A percentile compares a stretch with the other conserved stretches of the same genome.
phyloP scores from a whole-genome alignment of 2,888 invertebrate species.

The Gonocerus acuteangulatus region DNA sequence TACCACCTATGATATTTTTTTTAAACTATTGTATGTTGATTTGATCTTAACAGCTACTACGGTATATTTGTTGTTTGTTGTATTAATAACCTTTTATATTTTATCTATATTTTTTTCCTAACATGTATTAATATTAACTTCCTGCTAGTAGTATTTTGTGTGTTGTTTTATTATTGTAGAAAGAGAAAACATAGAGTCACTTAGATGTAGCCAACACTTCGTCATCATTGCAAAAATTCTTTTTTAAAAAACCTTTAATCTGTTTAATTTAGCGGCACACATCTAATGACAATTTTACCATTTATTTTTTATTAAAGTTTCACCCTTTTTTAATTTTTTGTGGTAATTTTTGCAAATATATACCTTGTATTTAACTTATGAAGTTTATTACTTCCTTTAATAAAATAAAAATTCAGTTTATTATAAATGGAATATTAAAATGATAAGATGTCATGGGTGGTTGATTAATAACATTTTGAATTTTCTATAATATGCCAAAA shows the following conservation, averaged over 20 bases:
- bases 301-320: not conserved
- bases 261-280: conserved; percentile 29
- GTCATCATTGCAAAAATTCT: no score
- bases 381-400: no score
- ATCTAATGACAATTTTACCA: conserved; percentile 22
- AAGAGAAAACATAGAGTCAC: conserved; percentile 20
- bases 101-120: no score
- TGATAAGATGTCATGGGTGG: conserved; percentile 18
- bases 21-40: not conserved
- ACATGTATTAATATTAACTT: no score
- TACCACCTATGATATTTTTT: conserved; percentile 24
- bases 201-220: conserved; percentile 14
- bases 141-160: no score
- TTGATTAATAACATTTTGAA: conserved; percentile 1
- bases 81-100: not conserved
- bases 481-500: not conserved
- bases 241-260: not conserved
- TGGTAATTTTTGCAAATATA: not conserved
- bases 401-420: no score
- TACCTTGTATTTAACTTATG: no score
- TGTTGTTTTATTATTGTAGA: not conserved
- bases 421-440: no score
- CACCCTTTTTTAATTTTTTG: not conserved
- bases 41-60: not conserved
- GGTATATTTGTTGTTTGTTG: not conserved